Evolutionary conservation across 30 jellyfish, hydroid and myxozoan species (phyloP), one percentile per base, ranked within the genome.

Genomic region (Turritopsis rubra): DNA sequence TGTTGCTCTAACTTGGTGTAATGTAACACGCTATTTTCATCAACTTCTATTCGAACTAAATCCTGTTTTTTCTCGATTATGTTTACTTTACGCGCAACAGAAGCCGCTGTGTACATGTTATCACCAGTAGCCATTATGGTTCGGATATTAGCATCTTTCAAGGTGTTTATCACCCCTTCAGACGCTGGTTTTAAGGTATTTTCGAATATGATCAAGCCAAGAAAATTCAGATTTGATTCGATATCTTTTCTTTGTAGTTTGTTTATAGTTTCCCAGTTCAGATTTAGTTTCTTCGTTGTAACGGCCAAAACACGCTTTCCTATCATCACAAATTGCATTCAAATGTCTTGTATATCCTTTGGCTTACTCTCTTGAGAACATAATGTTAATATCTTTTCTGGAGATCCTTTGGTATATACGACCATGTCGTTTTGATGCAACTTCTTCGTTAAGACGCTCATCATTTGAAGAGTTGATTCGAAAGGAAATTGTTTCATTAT

Each of bases 111-210:
- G 0, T 28, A 29, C 52, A 87, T 88, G 75, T 87, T 70, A 54
- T 87, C 95, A 19, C 95, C 95, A 25, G 95, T 87, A 0, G 88
- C 95, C 95, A 87, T 87, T 52, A 87, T 75, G 19, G 94, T 52
- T 5, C 90, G 72, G 1, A 87, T 25, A 30, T 27, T 66, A 23
- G 94, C 95, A 22, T 71, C 21, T 16, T 70, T 21, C 25, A 87
- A 68, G 8, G 70, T 87, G 22, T 52, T 0, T 1, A 87, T 82
- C 18, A 79, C 54, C 8, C 71, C 54, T 1, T 52, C 23, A 1
- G 95, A 22, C 17, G 28, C 87, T 20, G 29, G 53, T 28, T 72
- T 81, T 13, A 81, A 28, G 7, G 29, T 26, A 83, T 82, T 87
- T 25, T 81, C 83, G 41, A 81, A 81, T 8, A 87, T 82, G 9